These are phyloP conservation scores for Tiliacea citrago DNA, from an alignment of 2,888 invertebrate species.

Conservation along the genomic window DNA sequence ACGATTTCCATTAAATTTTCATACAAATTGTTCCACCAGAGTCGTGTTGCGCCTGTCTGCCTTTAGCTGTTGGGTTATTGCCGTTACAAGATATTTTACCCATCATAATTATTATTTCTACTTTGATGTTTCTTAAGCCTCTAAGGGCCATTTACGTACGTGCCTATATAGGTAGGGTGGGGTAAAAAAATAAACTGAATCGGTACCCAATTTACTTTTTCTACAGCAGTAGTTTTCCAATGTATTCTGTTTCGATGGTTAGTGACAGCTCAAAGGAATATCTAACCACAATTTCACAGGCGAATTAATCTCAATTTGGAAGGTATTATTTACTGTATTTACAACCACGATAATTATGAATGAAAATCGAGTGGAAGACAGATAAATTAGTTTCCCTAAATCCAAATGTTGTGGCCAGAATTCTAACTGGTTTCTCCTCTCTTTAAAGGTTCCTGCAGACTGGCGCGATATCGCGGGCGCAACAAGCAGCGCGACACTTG, in stretches of 20 bases:
- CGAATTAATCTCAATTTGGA: slow-evolving; percentile 1
- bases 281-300: slow-evolving; percentile 14
- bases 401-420: not conserved
- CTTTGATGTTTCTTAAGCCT: not conserved
- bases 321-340: not conserved
- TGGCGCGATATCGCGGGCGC: too few species aligned
- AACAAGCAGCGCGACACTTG: too few species aligned
- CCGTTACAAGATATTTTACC: not conserved
- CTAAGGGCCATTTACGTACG: not conserved
- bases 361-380: not conserved
- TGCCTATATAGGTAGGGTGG: too few species aligned
- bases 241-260: slow-evolving; percentile 11
- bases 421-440: not conserved
- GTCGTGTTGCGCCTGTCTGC: too few species aligned
- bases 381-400: not conserved
- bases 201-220: slow-evolving; percentile 12
- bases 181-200: not conserved
- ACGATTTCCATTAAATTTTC: too few species aligned
- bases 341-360: not conserved
- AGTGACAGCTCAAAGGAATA: slow-evolving; percentile 1
- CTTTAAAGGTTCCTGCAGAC: not conserved
- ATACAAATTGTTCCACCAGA: too few species aligned
- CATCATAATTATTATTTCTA: not conserved
- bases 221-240: slow-evolving; percentile 3
- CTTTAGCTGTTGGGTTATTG: too few species aligned